Evolutionary conservation across 2,888 invertebrate species (phyloP).

Genomic region (Drosophila algonquin): DNA sequence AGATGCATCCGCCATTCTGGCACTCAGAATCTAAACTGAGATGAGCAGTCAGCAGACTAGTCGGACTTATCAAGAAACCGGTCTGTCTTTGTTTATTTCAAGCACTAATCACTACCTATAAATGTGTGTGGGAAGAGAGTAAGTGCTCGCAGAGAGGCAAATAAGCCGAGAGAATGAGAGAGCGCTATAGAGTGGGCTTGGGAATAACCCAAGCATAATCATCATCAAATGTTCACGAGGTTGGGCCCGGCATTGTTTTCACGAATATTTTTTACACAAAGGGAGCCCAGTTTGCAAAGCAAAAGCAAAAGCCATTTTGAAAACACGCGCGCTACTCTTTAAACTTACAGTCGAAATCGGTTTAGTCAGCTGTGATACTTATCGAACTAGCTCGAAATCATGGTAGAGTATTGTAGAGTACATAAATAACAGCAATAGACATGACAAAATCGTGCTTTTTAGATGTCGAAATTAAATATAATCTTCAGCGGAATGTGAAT

Average conservation of each 20-base stretch:
- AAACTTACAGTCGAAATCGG: not conserved
- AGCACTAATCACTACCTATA: not conserved
- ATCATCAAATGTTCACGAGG: too few relatives aligned
- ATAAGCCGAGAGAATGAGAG: too few relatives aligned
- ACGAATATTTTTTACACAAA: not conserved
- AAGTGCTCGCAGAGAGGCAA: too few relatives aligned
- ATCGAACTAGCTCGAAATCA: not conserved
- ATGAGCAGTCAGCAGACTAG: constrained; percentile 23
- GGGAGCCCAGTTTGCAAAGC: not conserved
- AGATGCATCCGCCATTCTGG: constrained; percentile 38
- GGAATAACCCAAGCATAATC: constrained; percentile 9
- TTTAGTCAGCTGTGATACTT: not conserved
- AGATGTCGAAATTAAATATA: not conserved
- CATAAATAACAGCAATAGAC: not conserved
- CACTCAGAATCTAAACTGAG: constrained; percentile 45
- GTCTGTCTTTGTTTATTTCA: constrained; percentile 28
- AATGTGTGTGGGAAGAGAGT: not conserved
- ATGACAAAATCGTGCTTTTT: not conserved
- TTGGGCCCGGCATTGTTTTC: not conserved
- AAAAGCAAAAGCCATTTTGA: not conserved
- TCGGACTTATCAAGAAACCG: constrained; percentile 48
- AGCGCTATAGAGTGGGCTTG: not conserved
- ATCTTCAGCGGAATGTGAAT: not conserved
- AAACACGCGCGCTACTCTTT: not conserved
- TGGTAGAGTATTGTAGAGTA: not conserved